Evolutionary conservation across 1,140 invertebrate genomes (phyloP).

Genomic region (Sitophilus oryzae): DNA sequence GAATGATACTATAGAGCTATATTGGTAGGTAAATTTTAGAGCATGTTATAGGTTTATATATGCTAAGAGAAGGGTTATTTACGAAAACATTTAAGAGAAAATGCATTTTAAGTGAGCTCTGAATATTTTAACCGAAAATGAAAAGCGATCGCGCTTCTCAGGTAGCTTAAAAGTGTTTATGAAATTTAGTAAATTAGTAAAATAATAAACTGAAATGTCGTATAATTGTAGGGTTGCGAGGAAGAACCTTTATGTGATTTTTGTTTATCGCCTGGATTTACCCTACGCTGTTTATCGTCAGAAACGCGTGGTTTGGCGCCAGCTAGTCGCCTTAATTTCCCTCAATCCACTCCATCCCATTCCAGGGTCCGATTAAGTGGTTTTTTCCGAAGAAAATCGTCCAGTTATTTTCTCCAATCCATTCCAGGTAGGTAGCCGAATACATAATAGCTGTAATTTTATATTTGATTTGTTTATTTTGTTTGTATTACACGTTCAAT

Average conservation of each 20-base stretch:
- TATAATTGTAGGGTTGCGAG: neutral
- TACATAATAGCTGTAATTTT: too few relatives aligned
- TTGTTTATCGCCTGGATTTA: constrained; percentile 21
- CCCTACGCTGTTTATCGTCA: constrained; percentile 6
- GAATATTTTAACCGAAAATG: neutral
- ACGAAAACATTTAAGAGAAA: neutral
- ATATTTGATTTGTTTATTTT: too few relatives aligned
- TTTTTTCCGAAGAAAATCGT: constrained; percentile 9
- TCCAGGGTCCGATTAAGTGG: constrained; percentile 4
- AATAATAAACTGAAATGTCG: neutral
- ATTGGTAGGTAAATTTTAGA: constrained; percentile 5
- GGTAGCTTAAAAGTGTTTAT: neutral
- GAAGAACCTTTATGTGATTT: constrained; percentile 22
- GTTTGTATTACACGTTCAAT: too few relatives aligned
- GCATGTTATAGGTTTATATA: neutral
- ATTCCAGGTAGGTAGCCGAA: constrained; percentile 23
- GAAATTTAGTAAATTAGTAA: neutral
- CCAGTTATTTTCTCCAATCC: neutral
- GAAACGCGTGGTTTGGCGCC: constrained; percentile 14
- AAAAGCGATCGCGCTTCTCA: neutral
- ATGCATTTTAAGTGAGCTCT: neutral
- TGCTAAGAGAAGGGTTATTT: neutral
- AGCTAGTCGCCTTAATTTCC: constrained; percentile 16
- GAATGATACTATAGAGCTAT: constrained; percentile 21
- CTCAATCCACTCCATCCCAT: constrained; percentile 15